These are phyloP conservation scores for Silurus meridionalis DNA, from an alignment of 2,113 vertebrate species.

Conservation along the genomic window DNA sequence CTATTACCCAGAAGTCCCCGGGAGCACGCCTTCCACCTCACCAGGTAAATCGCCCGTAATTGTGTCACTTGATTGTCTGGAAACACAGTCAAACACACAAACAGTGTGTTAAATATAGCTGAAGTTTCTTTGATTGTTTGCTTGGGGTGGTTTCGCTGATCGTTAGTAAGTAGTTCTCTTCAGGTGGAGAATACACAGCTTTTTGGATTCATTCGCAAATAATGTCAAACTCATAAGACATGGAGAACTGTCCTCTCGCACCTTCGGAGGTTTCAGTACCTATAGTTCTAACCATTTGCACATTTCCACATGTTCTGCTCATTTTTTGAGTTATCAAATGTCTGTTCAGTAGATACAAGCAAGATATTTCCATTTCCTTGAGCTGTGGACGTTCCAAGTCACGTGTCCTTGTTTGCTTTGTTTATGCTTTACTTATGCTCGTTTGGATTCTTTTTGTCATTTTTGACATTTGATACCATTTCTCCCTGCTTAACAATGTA, in stretches of 20 bases:
- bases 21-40: constrained; percentile 41
- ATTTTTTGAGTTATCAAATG: neutral
- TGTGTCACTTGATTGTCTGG: constrained; percentile 32
- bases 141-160: neutral
- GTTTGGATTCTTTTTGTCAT: neutral
- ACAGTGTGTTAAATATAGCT: neutral
- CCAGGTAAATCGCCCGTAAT: constrained; percentile 48
- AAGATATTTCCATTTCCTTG: neutral
- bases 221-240: neutral
- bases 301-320: neutral
- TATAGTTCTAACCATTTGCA: neutral
- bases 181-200: neutral
- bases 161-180: neutral
- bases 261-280: neutral
- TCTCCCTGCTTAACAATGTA: neutral
- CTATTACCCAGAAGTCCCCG: constrained; percentile 56
- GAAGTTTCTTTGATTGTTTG: neutral
- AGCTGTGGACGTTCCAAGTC: neutral
- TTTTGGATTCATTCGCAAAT: neutral
- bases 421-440: neutral
- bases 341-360: neutral
- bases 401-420: neutral
- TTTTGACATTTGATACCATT: neutral
- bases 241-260: neutral
- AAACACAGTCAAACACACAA: constrained; percentile 10